phyloP scores from a whole-genome alignment of 1,140 invertebrate genomes.

The Drosophila nigrodunni region DNA sequence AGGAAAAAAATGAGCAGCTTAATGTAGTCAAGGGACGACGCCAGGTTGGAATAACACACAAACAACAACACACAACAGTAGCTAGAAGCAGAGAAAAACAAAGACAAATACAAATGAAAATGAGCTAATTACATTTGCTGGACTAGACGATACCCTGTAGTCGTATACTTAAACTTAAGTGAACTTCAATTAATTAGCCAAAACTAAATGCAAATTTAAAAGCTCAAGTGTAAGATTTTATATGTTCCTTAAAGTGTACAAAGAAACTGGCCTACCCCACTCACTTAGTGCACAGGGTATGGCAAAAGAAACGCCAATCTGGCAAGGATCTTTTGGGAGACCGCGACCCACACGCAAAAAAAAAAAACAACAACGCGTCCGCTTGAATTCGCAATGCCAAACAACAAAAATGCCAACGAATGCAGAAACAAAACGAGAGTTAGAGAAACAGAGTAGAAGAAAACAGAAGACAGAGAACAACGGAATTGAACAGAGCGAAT shows the following conservation, averaged over 20 bases:
- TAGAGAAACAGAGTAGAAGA: constrained; percentile 1
- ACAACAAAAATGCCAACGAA: constrained; percentile 35
- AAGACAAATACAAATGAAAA: constrained; percentile 16
- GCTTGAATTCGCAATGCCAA: constrained; percentile 57
- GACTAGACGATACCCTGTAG: constrained; percentile 18
- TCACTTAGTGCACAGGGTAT: neutral
- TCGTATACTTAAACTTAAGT: neutral
- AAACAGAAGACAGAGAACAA: constrained; percentile 13
- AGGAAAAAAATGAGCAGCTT: constrained; percentile 62
- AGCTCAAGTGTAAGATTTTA: neutral
- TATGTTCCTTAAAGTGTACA: too few species aligned
- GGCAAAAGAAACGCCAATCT: constrained; percentile 1
- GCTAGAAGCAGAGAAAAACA: constrained; percentile 27
- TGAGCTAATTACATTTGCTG: neutral
- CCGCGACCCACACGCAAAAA: constrained; percentile 25
- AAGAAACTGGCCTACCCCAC: neutral
- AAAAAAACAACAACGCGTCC: constrained; percentile 2
- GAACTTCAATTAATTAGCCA: neutral
- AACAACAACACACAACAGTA: constrained; percentile 8
- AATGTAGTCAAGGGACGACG: constrained; percentile 62
- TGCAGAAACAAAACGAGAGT: neutral
- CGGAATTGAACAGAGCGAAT: constrained; percentile 51
- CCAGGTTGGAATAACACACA: constrained; percentile 12
- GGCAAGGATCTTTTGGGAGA: constrained; percentile 10
- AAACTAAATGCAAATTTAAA: neutral